Percentiles rank a stretch among this genome's conserved stretches.
phyloP scores from a whole-genome alignment of 2,888 invertebrate genomes.

The Drosophila kambysellisi region DNA sequence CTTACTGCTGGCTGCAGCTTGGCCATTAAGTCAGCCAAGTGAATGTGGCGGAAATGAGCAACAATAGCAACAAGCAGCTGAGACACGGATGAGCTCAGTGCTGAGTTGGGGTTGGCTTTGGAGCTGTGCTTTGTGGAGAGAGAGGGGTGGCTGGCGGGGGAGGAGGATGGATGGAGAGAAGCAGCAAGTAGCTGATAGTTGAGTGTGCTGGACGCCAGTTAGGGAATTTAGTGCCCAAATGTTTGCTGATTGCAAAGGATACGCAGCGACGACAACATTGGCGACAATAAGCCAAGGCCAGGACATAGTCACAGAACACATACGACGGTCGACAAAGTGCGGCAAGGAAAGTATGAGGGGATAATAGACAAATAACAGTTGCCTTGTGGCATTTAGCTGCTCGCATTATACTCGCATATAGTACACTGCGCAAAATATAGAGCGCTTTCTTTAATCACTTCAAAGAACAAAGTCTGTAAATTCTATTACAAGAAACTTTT shows the following conservation, averaged over 20 bases:
- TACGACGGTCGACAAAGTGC: conserved; percentile 28
- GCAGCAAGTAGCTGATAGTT: conserved; percentile 69
- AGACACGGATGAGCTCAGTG: conserved; percentile 22
- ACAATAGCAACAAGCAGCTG: conserved; percentile 71
- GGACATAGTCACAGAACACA: conserved; percentile 29
- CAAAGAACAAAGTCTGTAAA: background rate
- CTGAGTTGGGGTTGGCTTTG: conserved; percentile 9
- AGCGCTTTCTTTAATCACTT: background rate
- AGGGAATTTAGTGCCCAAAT: conserved; percentile 79
- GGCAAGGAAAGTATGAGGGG: conserved; percentile 67
- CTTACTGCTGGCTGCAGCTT: conserved; percentile 50
- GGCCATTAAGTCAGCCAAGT: conserved; percentile 79
- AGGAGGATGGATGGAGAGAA: background rate
- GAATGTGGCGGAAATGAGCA: conserved; percentile 80
- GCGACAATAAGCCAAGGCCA: conserved; percentile 75
- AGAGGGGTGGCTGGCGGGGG: too few relatives aligned
- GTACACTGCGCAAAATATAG: background rate
- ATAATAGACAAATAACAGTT: conserved; percentile 81
- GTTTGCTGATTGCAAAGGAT: conserved; percentile 81
- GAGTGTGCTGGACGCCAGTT: conserved; percentile 63
- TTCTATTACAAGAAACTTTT: background rate
- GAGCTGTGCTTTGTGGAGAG: too few relatives aligned
- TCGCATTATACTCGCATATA: conserved; percentile 54
- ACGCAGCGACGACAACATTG: conserved; percentile 63
- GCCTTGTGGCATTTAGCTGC: conserved; percentile 77